Evolutionary conservation across 2,888 invertebrate species (phyloP).

Genomic region (Esperia sulphurella): DNA sequence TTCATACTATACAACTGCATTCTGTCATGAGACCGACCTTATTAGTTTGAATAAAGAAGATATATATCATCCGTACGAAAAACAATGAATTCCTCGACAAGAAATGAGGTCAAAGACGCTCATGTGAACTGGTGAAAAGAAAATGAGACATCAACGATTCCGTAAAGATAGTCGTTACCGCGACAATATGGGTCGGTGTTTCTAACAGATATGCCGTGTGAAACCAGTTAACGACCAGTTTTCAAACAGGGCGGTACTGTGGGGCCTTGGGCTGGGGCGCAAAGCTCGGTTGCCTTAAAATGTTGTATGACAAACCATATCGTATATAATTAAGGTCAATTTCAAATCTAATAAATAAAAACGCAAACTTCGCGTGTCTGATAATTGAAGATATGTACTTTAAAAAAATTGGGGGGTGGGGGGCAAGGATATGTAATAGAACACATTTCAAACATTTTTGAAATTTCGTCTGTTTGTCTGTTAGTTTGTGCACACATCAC

Average conservation of each 20-base stretch:
- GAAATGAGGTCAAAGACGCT: conserved; percentile 9
- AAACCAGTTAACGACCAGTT: conserved; percentile 11
- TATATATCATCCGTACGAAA: neutral
- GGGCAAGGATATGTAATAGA: too few relatives aligned
- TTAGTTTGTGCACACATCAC: too few relatives aligned
- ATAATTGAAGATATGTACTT: too few relatives aligned
- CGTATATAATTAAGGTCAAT: too few relatives aligned
- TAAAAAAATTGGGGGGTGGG: too few relatives aligned
- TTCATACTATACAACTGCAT: too few relatives aligned
- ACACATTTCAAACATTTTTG: too few relatives aligned
- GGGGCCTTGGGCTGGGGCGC: neutral
- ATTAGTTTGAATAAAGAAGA: neutral
- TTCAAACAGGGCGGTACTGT: neutral
- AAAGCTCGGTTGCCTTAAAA: neutral
- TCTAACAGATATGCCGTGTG: conserved; percentile 34
- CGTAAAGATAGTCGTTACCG: conserved; percentile 3
- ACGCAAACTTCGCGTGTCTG: too few relatives aligned
- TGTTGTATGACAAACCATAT: too few relatives aligned
- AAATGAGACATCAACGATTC: conserved; percentile 8
- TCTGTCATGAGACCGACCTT: neutral
- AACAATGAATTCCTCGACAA: neutral
- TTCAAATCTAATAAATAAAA: too few relatives aligned
- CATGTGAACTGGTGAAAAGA: conserved; percentile 2
- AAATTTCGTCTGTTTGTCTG: too few relatives aligned
- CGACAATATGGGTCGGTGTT: conserved; percentile 27